Conservation (phyloP, 2,888 invertebrate species). For the Priapulus caudatus region DNA sequence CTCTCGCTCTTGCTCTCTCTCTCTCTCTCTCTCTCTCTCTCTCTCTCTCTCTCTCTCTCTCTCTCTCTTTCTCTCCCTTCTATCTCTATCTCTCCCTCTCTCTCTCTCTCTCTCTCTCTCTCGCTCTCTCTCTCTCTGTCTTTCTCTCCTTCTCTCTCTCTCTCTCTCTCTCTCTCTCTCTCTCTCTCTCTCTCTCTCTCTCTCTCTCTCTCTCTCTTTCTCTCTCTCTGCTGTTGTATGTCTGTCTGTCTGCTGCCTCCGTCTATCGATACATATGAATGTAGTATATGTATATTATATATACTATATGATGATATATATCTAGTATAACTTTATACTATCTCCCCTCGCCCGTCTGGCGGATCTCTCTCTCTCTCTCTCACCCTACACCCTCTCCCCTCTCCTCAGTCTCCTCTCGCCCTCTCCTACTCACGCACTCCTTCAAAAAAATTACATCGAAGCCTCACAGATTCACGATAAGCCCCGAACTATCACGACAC, state of each 20-base stretch:
- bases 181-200: constrained; percentile 3
- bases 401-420: no score
- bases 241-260: neutral
- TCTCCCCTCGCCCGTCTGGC: no score
- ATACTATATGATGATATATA: no score
- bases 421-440: no score
- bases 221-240: neutral
- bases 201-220: constrained; percentile 3
- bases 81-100: neutral
- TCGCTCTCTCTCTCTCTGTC: neutral
- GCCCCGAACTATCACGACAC: no score
- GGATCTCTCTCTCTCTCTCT: no score
- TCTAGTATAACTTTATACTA: no score
- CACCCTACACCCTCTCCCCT: no score
- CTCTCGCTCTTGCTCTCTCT: neutral
- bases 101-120: neutral
- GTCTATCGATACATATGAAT: no score
- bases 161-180: constrained; percentile 3
- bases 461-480: no score
- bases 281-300: no score
- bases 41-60: neutral
- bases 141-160: constrained; percentile 3
- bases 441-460: no score
- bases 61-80: neutral
- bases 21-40: neutral